A percentile compares a stretch with the other conserved stretches of the same genome.
phyloP scores from a whole-genome alignment of 2,113 vertebrate genomes.

The Anhinga rufa region DNA sequence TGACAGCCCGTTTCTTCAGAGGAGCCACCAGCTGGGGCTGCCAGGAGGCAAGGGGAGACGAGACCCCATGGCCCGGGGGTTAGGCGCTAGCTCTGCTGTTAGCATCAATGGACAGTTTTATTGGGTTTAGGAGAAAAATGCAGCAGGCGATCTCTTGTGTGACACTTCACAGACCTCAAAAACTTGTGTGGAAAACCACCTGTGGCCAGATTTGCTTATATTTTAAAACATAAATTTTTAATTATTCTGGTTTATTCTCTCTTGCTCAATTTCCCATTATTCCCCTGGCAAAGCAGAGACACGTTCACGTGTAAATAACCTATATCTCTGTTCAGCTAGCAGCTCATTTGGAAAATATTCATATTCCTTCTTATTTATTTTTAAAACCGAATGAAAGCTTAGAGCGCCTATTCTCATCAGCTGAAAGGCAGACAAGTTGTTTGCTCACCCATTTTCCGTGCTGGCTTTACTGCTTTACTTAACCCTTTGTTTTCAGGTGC shows the following conservation, averaged over 20 bases:
- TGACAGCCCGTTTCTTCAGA: not conserved
- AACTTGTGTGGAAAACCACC: not conserved
- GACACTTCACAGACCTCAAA: not conserved
- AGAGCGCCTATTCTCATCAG: not conserved
- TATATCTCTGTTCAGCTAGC: not conserved
- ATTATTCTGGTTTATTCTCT: not conserved
- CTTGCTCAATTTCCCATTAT: not conserved
- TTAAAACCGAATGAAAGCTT: not conserved
- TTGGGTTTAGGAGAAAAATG: not conserved
- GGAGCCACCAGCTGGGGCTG: not conserved
- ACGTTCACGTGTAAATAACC: not conserved
- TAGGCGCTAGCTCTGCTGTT: not conserved
- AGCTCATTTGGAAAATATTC: not conserved
- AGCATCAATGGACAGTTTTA: accelerated
- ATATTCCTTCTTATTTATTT: not conserved
- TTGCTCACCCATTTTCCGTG: not conserved
- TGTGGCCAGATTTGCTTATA: not conserved
- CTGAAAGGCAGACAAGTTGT: not conserved
- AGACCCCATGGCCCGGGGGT: accelerated
- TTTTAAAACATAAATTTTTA: not conserved
- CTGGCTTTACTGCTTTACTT: not conserved
- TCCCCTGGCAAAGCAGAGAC: not conserved
- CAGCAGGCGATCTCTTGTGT: not conserved
- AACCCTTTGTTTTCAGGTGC: not conserved
- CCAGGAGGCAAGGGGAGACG: not conserved